Evolutionary conservation across 53 echinoderm and acorn worm species (phyloP).

Genomic region (Luidia sarsii): DNA sequence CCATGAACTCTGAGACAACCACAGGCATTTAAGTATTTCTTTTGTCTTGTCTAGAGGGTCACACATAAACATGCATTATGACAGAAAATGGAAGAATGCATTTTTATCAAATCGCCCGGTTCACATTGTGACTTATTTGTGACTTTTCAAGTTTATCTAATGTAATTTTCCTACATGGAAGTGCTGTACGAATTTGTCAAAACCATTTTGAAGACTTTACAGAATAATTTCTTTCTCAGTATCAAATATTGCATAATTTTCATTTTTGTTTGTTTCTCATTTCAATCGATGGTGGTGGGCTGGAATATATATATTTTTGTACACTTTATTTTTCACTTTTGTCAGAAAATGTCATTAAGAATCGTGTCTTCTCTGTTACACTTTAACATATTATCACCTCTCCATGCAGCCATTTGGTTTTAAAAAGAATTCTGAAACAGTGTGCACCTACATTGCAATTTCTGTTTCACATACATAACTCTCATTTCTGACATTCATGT

Average conservation of each 20-base stretch:
- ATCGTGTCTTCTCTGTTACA: background rate
- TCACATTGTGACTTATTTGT: too few species aligned
- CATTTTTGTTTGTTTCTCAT: slow-evolving; percentile 1
- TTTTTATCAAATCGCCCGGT: background rate
- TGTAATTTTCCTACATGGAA: background rate
- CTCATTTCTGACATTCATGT: too few species aligned
- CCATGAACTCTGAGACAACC: too few species aligned
- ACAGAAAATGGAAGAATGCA: background rate
- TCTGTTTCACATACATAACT: too few species aligned
- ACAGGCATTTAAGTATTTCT: too few species aligned
- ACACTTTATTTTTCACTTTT: background rate
- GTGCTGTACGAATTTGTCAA: background rate
- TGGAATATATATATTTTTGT: background rate
- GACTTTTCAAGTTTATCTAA: background rate
- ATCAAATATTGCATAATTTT: slow-evolving; percentile 42
- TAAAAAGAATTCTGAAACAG: slow-evolving; percentile 2
- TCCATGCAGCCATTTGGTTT: slow-evolving; percentile 39
- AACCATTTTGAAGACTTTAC: background rate
- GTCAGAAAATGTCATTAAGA: background rate
- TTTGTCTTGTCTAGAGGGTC: too few species aligned
- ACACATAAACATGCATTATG: background rate
- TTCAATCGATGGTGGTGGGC: slow-evolving; percentile 20
- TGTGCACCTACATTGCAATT: too few species aligned
- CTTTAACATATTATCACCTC: background rate
- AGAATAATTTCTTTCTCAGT: background rate